phyloP scores from a whole-genome alignment of 2,797 vertebrate genomes.

The Tapera naevia region DNA sequence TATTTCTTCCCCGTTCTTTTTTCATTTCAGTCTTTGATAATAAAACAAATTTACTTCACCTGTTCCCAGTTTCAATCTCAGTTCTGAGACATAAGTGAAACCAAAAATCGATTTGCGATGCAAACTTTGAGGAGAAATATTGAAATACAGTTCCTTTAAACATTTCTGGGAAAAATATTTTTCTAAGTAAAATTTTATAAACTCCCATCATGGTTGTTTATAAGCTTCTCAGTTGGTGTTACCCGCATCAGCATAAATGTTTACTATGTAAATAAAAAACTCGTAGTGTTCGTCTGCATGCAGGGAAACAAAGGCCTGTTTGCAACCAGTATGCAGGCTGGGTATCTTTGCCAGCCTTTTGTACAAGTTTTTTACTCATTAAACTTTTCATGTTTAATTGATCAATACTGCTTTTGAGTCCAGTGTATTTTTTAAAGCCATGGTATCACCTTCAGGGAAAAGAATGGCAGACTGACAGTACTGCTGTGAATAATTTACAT shows the following conservation, averaged over 20 bases:
- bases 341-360: not conserved
- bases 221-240: not conserved
- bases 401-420: not conserved
- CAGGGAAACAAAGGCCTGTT: not conserved
- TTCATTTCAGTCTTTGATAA: not conserved
- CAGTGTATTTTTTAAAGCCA: not conserved
- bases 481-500: not conserved
- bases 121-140: not conserved
- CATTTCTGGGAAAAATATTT: not conserved
- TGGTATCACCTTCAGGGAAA: not conserved
- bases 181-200: not conserved
- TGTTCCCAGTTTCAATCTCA: not conserved
- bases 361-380: not conserved
- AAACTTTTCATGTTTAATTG: not conserved
- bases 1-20: not conserved
- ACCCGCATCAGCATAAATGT: not conserved
- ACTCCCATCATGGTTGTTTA: not conserved
- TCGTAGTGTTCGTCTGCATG: not conserved
- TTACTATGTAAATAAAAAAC: not conserved
- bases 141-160: not conserved
- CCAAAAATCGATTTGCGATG: not conserved
- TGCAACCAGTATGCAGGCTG: not conserved
- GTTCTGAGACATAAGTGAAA: not conserved
- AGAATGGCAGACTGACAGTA: not conserved
- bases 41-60: not conserved